Evolutionary conservation across 2,797 vertebrate genomes (phyloP).

Genomic region (Sorex maritimensis): DNA sequence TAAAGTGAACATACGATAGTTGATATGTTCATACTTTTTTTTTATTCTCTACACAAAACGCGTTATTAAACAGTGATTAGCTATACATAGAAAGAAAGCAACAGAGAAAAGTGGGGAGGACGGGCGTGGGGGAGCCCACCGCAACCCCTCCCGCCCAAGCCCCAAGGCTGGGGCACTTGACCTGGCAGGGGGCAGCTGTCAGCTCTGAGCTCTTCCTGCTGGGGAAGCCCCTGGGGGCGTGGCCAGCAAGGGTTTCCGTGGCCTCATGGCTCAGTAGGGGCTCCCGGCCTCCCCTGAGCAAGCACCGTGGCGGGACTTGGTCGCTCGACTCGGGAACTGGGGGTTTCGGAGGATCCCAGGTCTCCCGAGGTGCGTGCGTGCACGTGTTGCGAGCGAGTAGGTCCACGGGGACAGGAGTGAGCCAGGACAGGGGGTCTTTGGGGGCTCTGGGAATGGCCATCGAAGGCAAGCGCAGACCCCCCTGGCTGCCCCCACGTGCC

Average conservation of each 20-base stretch:
- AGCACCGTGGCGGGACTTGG: constrained; percentile 85
- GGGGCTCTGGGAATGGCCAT: too few species aligned
- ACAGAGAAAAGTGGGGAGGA: constrained; percentile 82
- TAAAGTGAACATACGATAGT: too few species aligned
- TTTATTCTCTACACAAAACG: constrained; percentile 88
- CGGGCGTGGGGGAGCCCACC: constrained; percentile 73
- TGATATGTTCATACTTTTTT: not conserved
- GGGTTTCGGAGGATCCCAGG: constrained; percentile 78
- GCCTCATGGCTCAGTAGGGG: too few species aligned
- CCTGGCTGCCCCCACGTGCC: too few species aligned
- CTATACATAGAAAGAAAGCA: constrained; percentile 88
- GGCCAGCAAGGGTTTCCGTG: too few species aligned
- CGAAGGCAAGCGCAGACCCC: too few species aligned
- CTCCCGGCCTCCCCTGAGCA: constrained; percentile 83
- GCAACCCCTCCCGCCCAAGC: constrained; percentile 70
- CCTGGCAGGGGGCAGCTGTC: constrained; percentile 85
- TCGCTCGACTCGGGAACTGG: constrained; percentile 75
- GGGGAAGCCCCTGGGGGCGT: too few species aligned
- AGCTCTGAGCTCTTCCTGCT: not conserved
- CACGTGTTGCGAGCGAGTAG: constrained; percentile 37
- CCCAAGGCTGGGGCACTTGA: constrained; percentile 78
- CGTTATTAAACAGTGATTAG: constrained; percentile 88
- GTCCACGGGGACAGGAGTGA: too few species aligned
- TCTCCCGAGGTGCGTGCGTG: constrained; percentile 77
- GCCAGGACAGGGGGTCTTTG: too few species aligned